Conservation (phyloP, 1,140 invertebrate genomes). For the Muscidifurax raptorellus region DNA sequence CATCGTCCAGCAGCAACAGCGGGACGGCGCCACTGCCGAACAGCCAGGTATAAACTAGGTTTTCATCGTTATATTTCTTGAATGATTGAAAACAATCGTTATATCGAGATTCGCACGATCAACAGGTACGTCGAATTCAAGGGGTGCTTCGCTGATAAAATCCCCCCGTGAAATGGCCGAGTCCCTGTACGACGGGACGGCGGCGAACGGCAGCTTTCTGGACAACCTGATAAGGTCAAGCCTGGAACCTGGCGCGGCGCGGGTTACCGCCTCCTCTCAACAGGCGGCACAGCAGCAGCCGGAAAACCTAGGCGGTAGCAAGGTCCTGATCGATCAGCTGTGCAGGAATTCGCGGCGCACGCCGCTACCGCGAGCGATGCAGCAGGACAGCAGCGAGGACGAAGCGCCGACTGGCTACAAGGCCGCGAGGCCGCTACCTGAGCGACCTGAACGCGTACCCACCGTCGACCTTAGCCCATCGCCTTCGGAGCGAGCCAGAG, state of each 20-base stretch:
- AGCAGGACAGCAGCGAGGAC: constrained; percentile 71
- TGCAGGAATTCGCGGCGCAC: constrained; percentile 79
- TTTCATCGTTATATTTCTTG: neutral
- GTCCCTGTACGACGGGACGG: constrained; percentile 78
- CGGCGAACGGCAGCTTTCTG: constrained; percentile 84
- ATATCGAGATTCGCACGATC: neutral
- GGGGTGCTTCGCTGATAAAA: constrained; percentile 71
- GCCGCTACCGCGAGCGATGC: constrained; percentile 73
- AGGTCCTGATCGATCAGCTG: constrained; percentile 83
- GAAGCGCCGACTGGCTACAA: constrained; percentile 57
- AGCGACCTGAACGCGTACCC: constrained; percentile 72
- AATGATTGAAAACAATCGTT: neutral
- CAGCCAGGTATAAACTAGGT: constrained; percentile 29
- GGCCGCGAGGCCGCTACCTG: constrained; percentile 60
- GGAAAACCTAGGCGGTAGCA: constrained; percentile 63
- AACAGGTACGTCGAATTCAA: constrained; percentile 64
- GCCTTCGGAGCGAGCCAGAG: constrained; percentile 66
- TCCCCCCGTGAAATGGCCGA: constrained; percentile 79
- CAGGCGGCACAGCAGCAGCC: constrained; percentile 63
- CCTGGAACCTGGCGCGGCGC: constrained; percentile 79
- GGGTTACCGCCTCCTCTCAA: constrained; percentile 64
- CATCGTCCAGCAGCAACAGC: constrained; percentile 56
- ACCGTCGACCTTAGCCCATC: constrained; percentile 73
- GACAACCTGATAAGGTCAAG: constrained; percentile 87
- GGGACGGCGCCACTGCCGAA: constrained; percentile 49